Conservation (phyloP, 2,888 invertebrate genomes). For the Limnephilus rhombicus region DNA sequence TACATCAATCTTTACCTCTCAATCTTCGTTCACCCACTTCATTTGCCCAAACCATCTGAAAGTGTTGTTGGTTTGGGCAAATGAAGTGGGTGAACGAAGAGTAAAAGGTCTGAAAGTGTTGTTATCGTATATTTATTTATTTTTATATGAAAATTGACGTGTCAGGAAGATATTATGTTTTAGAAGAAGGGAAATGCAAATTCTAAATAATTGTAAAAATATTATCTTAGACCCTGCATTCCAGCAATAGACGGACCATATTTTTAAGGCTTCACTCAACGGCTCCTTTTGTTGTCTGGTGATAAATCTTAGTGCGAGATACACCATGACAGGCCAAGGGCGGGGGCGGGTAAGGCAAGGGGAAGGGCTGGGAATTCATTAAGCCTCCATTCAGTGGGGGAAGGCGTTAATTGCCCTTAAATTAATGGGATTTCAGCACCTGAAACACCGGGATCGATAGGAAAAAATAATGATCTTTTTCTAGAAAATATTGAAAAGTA, state of each 20-base stretch:
- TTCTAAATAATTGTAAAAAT: neutral
- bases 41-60: too few relatives aligned
- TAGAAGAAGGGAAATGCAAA: neutral
- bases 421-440: constrained; percentile 43
- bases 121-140: too few relatives aligned
- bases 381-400: constrained; percentile 19
- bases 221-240: neutral
- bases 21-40: too few relatives aligned
- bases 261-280: constrained; percentile 30
- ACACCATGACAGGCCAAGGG: constrained; percentile 29
- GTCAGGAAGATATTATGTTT: neutral
- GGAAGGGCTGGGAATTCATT: constrained; percentile 41
- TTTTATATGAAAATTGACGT: neutral
- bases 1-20: too few relatives aligned
- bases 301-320: constrained; percentile 52
- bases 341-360: neutral
- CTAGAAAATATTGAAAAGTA: neutral
- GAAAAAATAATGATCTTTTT: neutral
- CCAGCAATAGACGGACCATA: neutral
- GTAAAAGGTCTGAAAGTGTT: too few relatives aligned
- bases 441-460: neutral
- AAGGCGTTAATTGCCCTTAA: constrained; percentile 49
- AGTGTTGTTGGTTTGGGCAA: too few relatives aligned
- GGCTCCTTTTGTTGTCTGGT: constrained; percentile 47
- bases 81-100: too few relatives aligned